Conservation (phyloP, 2,888 invertebrate genomes). For the Limnephilus marmoratus region DNA sequence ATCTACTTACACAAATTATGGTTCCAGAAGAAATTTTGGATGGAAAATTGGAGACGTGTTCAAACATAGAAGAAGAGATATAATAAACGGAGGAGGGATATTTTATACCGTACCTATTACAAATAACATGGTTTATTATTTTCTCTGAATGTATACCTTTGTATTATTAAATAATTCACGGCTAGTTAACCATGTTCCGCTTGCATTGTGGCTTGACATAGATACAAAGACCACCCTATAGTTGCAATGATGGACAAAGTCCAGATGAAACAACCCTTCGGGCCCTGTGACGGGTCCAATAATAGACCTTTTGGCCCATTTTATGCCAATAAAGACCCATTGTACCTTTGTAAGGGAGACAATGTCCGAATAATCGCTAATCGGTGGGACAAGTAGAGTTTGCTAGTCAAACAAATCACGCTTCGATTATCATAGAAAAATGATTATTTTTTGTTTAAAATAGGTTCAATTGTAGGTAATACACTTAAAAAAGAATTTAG, state of each 20-base stretch:
- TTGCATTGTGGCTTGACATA: slow-evolving; percentile 12
- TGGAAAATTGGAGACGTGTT: too few relatives aligned
- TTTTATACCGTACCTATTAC: too few relatives aligned
- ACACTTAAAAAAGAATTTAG: too few relatives aligned
- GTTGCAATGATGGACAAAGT: background rate
- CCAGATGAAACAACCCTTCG: background rate
- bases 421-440: background rate
- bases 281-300: background rate
- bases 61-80: too few relatives aligned
- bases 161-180: slow-evolving; percentile 14
- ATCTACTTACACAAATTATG: too few relatives aligned
- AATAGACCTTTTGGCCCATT: slow-evolving; percentile 20
- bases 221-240: slow-evolving; percentile 41
- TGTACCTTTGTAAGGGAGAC: background rate
- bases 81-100: too few relatives aligned
- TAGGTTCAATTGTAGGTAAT: too few relatives aligned
- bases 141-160: background rate
- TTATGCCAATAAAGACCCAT: slow-evolving; percentile 15
- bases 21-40: too few relatives aligned
- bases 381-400: slow-evolving; percentile 3
- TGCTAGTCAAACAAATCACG: background rate
- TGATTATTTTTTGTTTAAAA: background rate
- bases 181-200: background rate
- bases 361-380: slow-evolving; percentile 42
- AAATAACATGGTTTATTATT: background rate